These are phyloP conservation scores for Apotomis capreana DNA, from an alignment of 2,888 invertebrate genomes.

Conservation along the genomic window DNA sequence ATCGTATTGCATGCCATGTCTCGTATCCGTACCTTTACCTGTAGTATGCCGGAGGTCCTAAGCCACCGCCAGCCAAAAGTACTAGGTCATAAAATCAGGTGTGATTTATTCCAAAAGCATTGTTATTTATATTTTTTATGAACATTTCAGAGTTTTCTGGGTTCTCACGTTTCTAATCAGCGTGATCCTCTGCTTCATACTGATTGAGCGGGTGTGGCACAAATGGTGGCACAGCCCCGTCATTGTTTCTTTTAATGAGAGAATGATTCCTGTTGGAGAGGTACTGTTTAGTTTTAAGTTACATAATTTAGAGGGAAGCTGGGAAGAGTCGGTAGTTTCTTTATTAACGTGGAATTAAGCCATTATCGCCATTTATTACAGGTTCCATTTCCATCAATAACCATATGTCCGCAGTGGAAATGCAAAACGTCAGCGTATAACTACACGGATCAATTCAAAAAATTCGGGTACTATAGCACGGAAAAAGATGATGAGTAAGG, in stretches of 20 bases:
- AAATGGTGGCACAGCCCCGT: conserved; percentile 63
- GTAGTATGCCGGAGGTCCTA: too few relatives aligned
- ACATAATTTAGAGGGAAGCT: too few relatives aligned
- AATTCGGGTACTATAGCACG: neutral
- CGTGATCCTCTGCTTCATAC: conserved; percentile 50
- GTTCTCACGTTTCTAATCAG: conserved; percentile 54
- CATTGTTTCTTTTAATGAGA: conserved; percentile 61
- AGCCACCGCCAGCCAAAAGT: too few relatives aligned
- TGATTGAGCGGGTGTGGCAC: conserved; percentile 54
- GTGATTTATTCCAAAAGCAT: too few relatives aligned
- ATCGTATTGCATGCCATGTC: too few relatives aligned
- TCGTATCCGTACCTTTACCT: too few relatives aligned
- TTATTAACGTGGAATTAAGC: too few relatives aligned
- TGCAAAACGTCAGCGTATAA: conserved; percentile 48
- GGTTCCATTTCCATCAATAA: conserved; percentile 45
- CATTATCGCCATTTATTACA: conserved; percentile 7
- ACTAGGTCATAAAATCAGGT: too few relatives aligned
- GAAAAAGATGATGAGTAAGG: neutral
- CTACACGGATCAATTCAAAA: conserved; percentile 42
- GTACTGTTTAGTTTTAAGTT: conserved; percentile 43
- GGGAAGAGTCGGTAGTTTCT: too few relatives aligned
- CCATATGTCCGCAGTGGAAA: conserved; percentile 50
- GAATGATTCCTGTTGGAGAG: conserved; percentile 53
- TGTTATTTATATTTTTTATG: too few relatives aligned
- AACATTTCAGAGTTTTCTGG: conserved; percentile 46